phyloP scores from a whole-genome alignment of 2,113 vertebrate species.

The Sitta europaea region DNA sequence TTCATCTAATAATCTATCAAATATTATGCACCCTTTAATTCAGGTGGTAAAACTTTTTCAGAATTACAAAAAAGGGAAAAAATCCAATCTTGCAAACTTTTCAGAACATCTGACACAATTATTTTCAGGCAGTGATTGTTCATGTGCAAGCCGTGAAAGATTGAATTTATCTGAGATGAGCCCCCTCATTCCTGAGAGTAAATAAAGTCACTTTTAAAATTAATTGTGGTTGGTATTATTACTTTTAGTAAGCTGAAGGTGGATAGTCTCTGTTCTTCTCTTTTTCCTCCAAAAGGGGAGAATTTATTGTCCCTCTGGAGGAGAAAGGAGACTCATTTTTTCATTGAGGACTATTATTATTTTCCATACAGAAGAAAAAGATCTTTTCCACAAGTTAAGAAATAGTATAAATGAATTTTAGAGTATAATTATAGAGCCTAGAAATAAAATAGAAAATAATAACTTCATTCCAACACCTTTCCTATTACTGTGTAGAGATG shows the following conservation, averaged over 20 bases:
- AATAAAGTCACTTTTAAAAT: background rate
- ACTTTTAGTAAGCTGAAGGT: background rate
- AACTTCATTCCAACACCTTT: background rate
- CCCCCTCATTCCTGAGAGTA: background rate
- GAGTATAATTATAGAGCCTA: background rate
- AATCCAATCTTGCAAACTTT: slow-evolving; percentile 20
- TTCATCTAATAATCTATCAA: background rate
- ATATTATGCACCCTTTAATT: background rate
- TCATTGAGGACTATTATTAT: background rate
- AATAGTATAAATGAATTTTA: background rate
- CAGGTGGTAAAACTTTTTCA: background rate
- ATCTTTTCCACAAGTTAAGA: background rate
- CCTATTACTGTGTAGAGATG: background rate
- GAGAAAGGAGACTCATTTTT: slow-evolving; percentile 8
- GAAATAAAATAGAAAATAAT: slow-evolving; percentile 7
- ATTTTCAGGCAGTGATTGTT: slow-evolving; percentile 41
- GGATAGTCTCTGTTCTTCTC: background rate
- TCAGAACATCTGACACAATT: slow-evolving; percentile 43
- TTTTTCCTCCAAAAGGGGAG: background rate
- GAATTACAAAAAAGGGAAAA: background rate
- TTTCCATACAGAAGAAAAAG: background rate
- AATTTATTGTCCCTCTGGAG: background rate
- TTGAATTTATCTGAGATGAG: slow-evolving; percentile 11
- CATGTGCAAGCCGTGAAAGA: background rate
- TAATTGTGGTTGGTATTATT: background rate